Percentiles rank a stretch among this genome's conserved stretches.
Conservation (phyloP, 2,113 vertebrate species). For the Pagrus major region DNA sequence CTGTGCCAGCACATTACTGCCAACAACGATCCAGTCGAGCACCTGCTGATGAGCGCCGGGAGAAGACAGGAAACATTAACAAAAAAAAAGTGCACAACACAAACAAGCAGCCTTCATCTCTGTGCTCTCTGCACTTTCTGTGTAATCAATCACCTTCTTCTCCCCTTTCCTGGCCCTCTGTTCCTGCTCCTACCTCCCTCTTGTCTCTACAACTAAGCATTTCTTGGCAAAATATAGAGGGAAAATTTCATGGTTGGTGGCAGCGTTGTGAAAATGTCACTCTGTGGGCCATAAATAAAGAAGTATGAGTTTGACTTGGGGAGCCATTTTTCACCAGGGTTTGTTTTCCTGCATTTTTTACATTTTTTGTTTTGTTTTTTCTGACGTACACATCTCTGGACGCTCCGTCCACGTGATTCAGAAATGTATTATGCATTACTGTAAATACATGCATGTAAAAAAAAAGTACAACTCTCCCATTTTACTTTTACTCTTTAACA, state of each 20-base stretch:
- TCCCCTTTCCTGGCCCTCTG: background rate
- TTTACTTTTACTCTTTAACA: slow-evolving; percentile 18
- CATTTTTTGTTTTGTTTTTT: background rate
- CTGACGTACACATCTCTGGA: background rate
- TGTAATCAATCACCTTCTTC: slow-evolving; percentile 51
- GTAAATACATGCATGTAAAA: background rate
- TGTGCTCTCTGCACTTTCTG: slow-evolving; percentile 14
- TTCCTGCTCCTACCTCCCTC: background rate
- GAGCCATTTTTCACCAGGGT: slow-evolving; percentile 47
- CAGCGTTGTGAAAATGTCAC: slow-evolving; percentile 63
- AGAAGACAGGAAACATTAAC: slow-evolving; percentile 33
- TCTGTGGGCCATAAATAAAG: slow-evolving; percentile 61
- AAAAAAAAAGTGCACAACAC: background rate
- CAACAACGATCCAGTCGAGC: slow-evolving; percentile 1
- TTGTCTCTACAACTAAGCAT: slow-evolving; percentile 28
- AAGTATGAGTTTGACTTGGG: slow-evolving; percentile 37
- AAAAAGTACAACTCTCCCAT: slow-evolving; percentile 7
- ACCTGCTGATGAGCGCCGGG: slow-evolving; percentile 23
- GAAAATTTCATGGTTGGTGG: slow-evolving; percentile 58
- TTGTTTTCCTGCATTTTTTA: slow-evolving; percentile 47
- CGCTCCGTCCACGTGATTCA: background rate
- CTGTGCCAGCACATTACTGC: background rate
- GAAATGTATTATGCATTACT: background rate
- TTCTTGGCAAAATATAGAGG: slow-evolving; percentile 58
- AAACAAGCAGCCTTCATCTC: background rate